Conservation (phyloP, 30 jellyfish, hydroid and myxozoan species). For the Aurelia coerulea region DNA sequence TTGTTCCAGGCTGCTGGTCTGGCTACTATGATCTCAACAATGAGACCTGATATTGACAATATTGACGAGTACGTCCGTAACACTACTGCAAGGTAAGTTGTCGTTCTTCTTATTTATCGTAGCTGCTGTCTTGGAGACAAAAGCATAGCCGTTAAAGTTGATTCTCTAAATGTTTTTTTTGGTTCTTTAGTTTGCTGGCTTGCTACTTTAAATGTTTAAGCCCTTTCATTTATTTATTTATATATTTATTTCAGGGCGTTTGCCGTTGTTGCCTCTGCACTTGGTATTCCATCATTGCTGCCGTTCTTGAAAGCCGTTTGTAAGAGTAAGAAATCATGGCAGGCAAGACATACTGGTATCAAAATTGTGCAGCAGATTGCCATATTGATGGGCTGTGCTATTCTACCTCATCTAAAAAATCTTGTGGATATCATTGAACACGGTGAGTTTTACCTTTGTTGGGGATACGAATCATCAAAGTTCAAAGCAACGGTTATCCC, state of each 20-base stretch:
- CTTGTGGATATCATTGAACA: slow-evolving; percentile 99
- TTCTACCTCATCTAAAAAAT: slow-evolving; percentile 97
- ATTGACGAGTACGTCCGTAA: slow-evolving; percentile 99
- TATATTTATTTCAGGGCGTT: slow-evolving; percentile 77
- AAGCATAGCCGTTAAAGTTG: too few species aligned
- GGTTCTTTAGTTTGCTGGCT: neutral
- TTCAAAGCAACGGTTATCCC: too few species aligned
- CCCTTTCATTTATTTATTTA: too few species aligned
- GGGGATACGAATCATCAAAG: too few species aligned
- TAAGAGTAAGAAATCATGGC: slow-evolving; percentile 99
- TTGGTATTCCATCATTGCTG: slow-evolving; percentile 98
- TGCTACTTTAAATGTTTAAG: neutral
- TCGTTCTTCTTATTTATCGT: neutral
- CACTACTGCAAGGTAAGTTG: slow-evolving; percentile 97
- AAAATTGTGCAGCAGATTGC: slow-evolving; percentile 99
- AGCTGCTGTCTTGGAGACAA: too few species aligned
- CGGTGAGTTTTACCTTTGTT: slow-evolving; percentile 55
- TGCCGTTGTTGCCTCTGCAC: slow-evolving; percentile 99
- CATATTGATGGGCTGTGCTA: slow-evolving; percentile 99
- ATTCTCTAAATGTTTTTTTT: too few species aligned
- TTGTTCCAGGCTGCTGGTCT: slow-evolving; percentile 92
- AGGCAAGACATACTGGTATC: slow-evolving; percentile 99
- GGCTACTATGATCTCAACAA: slow-evolving; percentile 99
- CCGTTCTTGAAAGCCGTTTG: slow-evolving; percentile 99
- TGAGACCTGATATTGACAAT: slow-evolving; percentile 99